Evolutionary conservation across 2,797 vertebrate genomes (phyloP), one percentile per base, ranked within the genome.

Genomic region (Typhlichthys subterraneus): DNA sequence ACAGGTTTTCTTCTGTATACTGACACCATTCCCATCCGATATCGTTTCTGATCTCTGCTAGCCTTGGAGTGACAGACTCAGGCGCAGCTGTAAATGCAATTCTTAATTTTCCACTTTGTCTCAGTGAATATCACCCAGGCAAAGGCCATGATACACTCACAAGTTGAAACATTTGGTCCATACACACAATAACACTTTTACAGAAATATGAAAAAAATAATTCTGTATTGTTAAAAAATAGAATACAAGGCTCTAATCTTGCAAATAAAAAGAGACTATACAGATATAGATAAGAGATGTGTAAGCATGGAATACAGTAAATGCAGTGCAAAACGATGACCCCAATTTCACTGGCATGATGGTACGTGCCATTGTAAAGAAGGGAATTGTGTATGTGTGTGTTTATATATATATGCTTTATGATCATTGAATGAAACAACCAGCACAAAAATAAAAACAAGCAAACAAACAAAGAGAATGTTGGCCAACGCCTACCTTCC

Each of bases 141-240:
- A 73, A 81, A 73, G 63, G 33, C 69, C 74, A 31, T 53, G 45
- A 19, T 45, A 54, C 60, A 74, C 73, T 70, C 70, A 76, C 56
- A 76, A 75, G 66, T 57, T 85, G 76, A 75, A 88, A 86, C 85
- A 68, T 93, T 93, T 93, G 92, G 92, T 93, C 92, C 91, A 79
- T 87, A 90, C 83, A 72, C 83, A 88, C 83, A 85, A 71, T 80
- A 81, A 85, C 63, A 86, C 82, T 88, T 86, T 88, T 86, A 93
- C 90, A 91, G 76, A 82, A 79, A 83, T 77, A 72, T 78, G 89
- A 90, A 79, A 89, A 92, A 92, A 91, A 92, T 92, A 90, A 91
- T 91, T 91, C 80, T 90, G 89, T 88, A 91, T 90, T 90, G 90
- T 88, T 92, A 90, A 87, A 92, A 93, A 91, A 90, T 91, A 91